Evolutionary conservation across 1,140 invertebrate species (phyloP).

Genomic region (Drosophila ercepeae): DNA sequence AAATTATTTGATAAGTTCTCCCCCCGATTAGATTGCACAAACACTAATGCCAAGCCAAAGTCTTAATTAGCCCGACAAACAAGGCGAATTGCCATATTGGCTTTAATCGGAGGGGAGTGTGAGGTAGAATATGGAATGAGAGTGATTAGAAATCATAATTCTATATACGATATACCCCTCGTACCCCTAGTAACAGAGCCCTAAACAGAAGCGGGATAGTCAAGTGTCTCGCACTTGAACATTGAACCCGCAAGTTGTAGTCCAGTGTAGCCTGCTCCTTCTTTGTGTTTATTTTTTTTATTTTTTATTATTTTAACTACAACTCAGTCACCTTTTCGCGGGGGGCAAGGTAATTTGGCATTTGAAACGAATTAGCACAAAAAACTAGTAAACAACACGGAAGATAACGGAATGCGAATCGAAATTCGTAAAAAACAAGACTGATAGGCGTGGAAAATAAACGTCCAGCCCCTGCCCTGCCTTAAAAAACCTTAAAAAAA

Average conservation of each 20-base stretch:
- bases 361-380: constrained; percentile 63
- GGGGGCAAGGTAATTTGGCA: constrained; percentile 33
- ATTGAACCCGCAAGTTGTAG: constrained; percentile 42
- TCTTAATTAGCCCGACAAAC: constrained; percentile 77
- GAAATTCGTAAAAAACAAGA: constrained; percentile 12
- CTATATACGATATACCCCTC: constrained; percentile 10
- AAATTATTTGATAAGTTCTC: constrained; percentile 65
- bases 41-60: constrained; percentile 51
- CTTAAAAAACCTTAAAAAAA: too few relatives aligned
- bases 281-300: constrained; percentile 2
- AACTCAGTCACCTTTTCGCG: constrained; percentile 20
- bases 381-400: constrained; percentile 57
- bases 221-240: constrained; percentile 73
- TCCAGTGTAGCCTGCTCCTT: neutral
- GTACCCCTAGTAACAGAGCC: constrained; percentile 26
- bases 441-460: constrained; percentile 20
- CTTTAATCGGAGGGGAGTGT: constrained; percentile 48
- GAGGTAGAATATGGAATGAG: neutral
- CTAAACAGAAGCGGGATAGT: constrained; percentile 33
- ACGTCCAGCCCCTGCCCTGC: constrained; percentile 5
- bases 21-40: constrained; percentile 69
- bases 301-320: neutral
- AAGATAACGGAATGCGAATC: constrained; percentile 46
- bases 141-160: constrained; percentile 7
- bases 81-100: constrained; percentile 67